Base-by-base conservation (phyloP, 2,797 vertebrate species). In the Scolopax bukidnonensis region DNA sequence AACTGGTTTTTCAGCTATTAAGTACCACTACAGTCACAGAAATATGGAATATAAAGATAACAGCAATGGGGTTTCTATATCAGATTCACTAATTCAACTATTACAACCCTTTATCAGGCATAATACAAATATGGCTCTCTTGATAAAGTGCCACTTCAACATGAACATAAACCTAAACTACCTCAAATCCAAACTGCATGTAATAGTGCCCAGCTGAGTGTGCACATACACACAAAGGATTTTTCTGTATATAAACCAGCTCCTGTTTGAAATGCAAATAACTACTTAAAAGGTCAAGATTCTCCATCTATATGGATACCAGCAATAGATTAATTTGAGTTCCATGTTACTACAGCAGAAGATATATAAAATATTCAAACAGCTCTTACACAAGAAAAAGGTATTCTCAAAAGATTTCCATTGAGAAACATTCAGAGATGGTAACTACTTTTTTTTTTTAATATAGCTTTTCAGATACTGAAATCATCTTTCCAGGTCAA, bases 401-500 rank as follows among this genome's bases (percentile, higher is more conserved):
- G 11, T 2, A 11, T 14, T 45, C 63, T 45, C 63, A n/a, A 6
- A 63, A 41, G 3, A 48, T 25, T 30, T 47, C 54, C 50, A 19
- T 8, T 25, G 32, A 74, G 59, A 50, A 79, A 17, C 28, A 23
- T 17, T 54, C 32, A 25, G 24, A 43, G 21, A 16, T 27, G 21
- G 17, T 4, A 7, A 9, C 16, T 51, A 19, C 11, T 43, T 20
- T 12, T 30, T 53, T 53, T 43, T 51, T 84, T 41, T 38, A 79
- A 56, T 27, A 51, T 3, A 53, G 18, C 45, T 83, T 89, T 88
- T 89, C 83, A 85, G 89, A 70, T 76, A 68, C 67, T 17, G 12
- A 95, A 94, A 79, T 56, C 38, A 23, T 87, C 53, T 71, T 90
- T 76, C 84, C 87, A 89, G 86, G 85, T 93, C 88, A 91, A 94